Evolutionary conservation across 2,113 vertebrate species (phyloP), one percentile per base, ranked within the genome.

Genomic region (Odontesthes bonariensis): DNA sequence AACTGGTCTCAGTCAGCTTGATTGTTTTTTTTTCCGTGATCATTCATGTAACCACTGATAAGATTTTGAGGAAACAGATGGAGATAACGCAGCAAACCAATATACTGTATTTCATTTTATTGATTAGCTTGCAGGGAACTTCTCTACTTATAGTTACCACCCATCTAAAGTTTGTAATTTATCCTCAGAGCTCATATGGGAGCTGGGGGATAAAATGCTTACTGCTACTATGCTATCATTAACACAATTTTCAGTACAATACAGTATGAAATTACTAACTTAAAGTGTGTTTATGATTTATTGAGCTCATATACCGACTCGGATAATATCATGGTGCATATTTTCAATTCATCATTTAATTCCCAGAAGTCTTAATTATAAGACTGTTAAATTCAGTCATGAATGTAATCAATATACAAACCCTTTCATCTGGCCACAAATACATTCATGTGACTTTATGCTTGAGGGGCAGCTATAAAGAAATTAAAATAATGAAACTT

Each of bases 401-500:
- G 74, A 78, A 75, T 75, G 55, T 75, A 66, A 86, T 88, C 85
- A 72, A 87, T 84, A 72, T 0, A 58, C 54, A 79, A 62, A 86
- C 86, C 75, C 73, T 71, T 64, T 82, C 67, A 72, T 81, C 57
- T 58, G 75, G 66, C 40, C 38, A 53, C 81, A 61, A 57, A 84
- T 82, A 77, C 6, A 82, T 82, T 58, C 59, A 77, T 62, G 52
- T 38, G 73, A 62, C 69, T 83, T 66, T 53, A 17, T 35, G 81
- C 89, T 79, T 7, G 55, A 83, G 85, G 85, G 83, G 82, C 75
- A 31, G 68, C 78, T 51, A 6, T 53, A 71, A 64, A 81, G 55
- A 72, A 77, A 85, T 82, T 83, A 82, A 57, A 86, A 84, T 88
- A 87, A 91, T 88, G 77, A 85, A 79, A 80, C 73, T 58, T 79